These are phyloP conservation scores for Lochmaea crataegi DNA, from an alignment of 2,888 invertebrate genomes.

Conservation along the genomic window DNA sequence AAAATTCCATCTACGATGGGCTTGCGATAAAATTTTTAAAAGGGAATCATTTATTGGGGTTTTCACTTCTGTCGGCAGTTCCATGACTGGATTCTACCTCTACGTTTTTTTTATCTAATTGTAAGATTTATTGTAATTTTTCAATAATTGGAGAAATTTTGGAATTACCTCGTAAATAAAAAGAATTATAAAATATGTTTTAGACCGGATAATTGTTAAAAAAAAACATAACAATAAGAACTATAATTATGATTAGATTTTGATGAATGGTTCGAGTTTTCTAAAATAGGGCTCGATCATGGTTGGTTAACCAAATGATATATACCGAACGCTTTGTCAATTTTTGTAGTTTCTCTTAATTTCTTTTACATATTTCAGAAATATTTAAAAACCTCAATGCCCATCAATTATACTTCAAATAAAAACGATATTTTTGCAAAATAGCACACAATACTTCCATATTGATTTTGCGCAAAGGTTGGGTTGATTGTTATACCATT, in stretches of 20 bases:
- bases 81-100: too few relatives aligned
- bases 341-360: background rate
- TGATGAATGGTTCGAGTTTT: constrained; percentile 16
- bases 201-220: constrained; percentile 9
- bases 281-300: background rate
- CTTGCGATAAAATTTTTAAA: too few relatives aligned
- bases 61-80: too few relatives aligned
- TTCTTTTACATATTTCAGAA: too few relatives aligned
- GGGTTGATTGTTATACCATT: constrained; percentile 24
- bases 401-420: too few relatives aligned
- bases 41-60: too few relatives aligned
- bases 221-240: background rate
- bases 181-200: background rate
- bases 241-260: constrained; percentile 14
- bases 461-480: constrained; percentile 24
- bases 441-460: background rate
- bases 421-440: too few relatives aligned
- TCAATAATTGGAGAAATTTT: background rate
- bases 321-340: background rate
- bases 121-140: too few relatives aligned
- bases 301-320: constrained; percentile 9
- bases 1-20: too few relatives aligned
- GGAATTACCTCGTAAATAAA: background rate
- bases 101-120: too few relatives aligned
- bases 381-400: too few relatives aligned